These are phyloP conservation scores for Hemichromis elongatus DNA, from an alignment of 2,113 vertebrate genomes.

Conservation along the genomic window DNA sequence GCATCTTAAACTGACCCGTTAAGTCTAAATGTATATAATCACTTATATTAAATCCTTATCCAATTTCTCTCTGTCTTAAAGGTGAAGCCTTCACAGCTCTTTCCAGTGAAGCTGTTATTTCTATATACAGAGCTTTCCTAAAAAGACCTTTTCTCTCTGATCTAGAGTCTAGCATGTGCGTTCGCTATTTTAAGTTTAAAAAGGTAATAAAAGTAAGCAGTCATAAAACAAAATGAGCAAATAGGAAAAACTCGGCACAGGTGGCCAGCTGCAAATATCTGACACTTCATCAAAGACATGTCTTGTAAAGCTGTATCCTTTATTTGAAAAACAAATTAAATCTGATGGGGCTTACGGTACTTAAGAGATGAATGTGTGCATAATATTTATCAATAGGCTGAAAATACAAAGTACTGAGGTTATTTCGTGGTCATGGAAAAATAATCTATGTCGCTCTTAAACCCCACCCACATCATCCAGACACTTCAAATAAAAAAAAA, in stretches of 20 bases:
- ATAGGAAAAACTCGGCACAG: slow-evolving; percentile 28
- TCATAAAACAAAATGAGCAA: slow-evolving; percentile 17
- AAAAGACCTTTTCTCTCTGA: slow-evolving; percentile 30
- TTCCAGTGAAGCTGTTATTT: slow-evolving; percentile 3
- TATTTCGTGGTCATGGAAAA: slow-evolving; percentile 54
- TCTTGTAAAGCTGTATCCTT: slow-evolving; percentile 1
- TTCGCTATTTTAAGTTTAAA: slow-evolving; percentile 30
- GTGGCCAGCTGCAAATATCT: slow-evolving; percentile 27
- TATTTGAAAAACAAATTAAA: slow-evolving; percentile 49
- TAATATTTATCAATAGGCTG: slow-evolving; percentile 57
- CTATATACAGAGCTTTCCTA: slow-evolving; percentile 7
- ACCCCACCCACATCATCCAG: not conserved
- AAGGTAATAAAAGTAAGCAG: slow-evolving; percentile 40
- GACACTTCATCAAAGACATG: slow-evolving; percentile 44
- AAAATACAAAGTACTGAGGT: slow-evolving; percentile 39
- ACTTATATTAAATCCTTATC: slow-evolving; percentile 49
- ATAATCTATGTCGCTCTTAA: slow-evolving; percentile 32
- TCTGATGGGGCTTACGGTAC: not conserved
- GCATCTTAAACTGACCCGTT: slow-evolving; percentile 43
- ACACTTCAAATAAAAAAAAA: slow-evolving; percentile 31
- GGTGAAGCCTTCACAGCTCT: slow-evolving; percentile 19
- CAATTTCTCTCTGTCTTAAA: slow-evolving; percentile 39
- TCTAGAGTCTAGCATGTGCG: slow-evolving; percentile 9
- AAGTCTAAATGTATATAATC: slow-evolving; percentile 51
- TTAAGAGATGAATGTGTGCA: slow-evolving; percentile 41